These are phyloP conservation scores for Scylla paramamosain DNA, from an alignment of 1,140 invertebrate species.

Conservation along the genomic window DNA sequence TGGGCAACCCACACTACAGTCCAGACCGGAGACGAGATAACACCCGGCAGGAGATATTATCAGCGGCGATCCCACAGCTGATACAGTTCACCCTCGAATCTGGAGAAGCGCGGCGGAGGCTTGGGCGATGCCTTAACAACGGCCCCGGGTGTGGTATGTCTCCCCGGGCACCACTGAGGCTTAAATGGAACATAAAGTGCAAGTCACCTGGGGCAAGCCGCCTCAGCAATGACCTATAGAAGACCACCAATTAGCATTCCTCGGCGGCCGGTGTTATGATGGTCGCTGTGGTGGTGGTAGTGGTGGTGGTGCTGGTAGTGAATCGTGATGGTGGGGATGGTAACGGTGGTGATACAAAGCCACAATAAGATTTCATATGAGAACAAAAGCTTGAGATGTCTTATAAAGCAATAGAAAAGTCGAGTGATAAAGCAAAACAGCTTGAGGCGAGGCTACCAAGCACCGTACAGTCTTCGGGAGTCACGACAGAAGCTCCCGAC, in stretches of 20 bases:
- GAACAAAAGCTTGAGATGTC: not conserved
- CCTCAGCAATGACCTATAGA: conserved; percentile 21
- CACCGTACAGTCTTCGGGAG: too few relatives aligned
- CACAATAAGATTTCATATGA: not conserved
- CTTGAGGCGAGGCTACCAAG: too few relatives aligned
- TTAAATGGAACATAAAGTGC: conserved; percentile 15
- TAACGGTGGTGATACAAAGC: not conserved
- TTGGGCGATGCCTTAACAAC: not conserved
- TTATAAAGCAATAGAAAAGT: not conserved
- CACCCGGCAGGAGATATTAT: not conserved
- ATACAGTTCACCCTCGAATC: not conserved
- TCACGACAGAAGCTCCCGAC: too few relatives aligned
- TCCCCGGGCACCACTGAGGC: not conserved
- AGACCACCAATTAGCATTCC: conserved; percentile 21
- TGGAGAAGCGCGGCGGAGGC: not conserved
- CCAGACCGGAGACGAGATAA: not conserved
- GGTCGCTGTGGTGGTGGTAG: not conserved
- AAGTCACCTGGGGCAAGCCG: conserved; percentile 8
- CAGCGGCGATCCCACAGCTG: not conserved
- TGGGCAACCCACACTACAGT: not conserved
- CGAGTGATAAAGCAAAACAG: too few relatives aligned
- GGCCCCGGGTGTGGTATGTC: not conserved
- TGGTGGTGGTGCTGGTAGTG: not conserved
- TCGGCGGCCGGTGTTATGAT: conserved; percentile 30
- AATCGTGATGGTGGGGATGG: not conserved